Percentiles rank a stretch among this genome's conserved stretches.
phyloP scores from a whole-genome alignment of 2,888 invertebrate species.

The Apamea monoglypha region DNA sequence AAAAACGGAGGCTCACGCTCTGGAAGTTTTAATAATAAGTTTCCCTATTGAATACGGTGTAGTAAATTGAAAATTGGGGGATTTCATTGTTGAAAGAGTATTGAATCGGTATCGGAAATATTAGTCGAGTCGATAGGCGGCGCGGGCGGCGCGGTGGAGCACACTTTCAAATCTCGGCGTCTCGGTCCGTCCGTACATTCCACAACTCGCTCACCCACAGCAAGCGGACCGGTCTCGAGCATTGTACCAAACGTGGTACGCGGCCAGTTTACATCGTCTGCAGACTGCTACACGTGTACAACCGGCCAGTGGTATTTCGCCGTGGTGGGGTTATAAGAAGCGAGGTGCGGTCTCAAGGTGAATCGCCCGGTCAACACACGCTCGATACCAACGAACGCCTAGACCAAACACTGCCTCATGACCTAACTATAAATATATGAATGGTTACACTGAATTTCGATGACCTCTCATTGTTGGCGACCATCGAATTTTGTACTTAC shows the following conservation, averaged over 20 bases:
- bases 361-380: conserved; percentile 88
- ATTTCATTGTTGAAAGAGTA: conserved; percentile 66
- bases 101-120: conserved; percentile 69
- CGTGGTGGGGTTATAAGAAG: conserved; percentile 80
- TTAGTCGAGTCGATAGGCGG: conserved; percentile 78
- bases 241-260: conserved; percentile 85
- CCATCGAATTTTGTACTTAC: conserved; percentile 18
- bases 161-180: conserved; percentile 88
- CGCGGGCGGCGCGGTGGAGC: conserved; percentile 69
- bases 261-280: conserved; percentile 79
- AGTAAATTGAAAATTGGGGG: conserved; percentile 51
- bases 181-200: conserved; percentile 88
- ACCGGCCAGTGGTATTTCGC: conserved; percentile 72
- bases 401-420: conserved; percentile 87
- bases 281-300: conserved; percentile 71
- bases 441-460: conserved; percentile 73
- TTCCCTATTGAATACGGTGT: conserved; percentile 38
- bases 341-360: conserved; percentile 88
- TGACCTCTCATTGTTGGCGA: conserved; percentile 72
- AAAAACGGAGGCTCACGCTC: conserved; percentile 71
- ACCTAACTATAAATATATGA: conserved; percentile 81
- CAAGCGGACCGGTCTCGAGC: conserved; percentile 87
- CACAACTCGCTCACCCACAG: conserved; percentile 90
- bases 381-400: conserved; percentile 83
- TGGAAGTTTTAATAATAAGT: conserved; percentile 58